These are phyloP conservation scores for Drosophila suboccidentalis DNA, from an alignment of 2,888 invertebrate species.

Conservation along the genomic window DNA sequence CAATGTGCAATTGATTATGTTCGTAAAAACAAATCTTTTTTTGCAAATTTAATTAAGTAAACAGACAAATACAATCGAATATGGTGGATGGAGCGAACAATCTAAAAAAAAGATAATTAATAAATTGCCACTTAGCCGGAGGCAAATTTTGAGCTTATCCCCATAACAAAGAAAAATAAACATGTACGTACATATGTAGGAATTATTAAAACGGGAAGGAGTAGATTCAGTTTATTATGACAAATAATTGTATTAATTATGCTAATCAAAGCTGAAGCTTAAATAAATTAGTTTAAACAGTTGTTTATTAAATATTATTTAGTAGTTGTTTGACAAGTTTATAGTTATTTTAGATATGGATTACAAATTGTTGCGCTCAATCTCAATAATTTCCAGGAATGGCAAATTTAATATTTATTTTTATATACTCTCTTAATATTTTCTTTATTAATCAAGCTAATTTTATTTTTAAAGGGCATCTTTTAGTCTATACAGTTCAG, in stretches of 20 bases:
- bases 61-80: conserved; percentile 10
- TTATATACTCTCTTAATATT: not conserved
- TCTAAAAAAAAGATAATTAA: conserved; percentile 30
- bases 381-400: not conserved
- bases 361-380: no score
- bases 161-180: conserved; percentile 11
- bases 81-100: conserved; percentile 3
- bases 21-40: conserved; percentile 12
- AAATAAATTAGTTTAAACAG: not conserved
- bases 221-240: not conserved
- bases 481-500: not conserved
- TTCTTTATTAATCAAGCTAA: not conserved
- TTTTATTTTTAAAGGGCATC: conserved; percentile 1
- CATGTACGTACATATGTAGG: not conserved
- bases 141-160: conserved; percentile 17
- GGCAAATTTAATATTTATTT: not conserved
- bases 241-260: conserved; percentile 8
- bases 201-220: not conserved
- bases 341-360: not conserved
- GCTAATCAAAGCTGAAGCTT: conserved; percentile 5
- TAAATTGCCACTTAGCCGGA: conserved; percentile 40
- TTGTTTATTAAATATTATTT: not conserved
- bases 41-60: conserved; percentile 50
- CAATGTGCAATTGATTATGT: conserved; percentile 19
- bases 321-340: not conserved